Percentiles rank a stretch among this genome's conserved stretches.
phyloP scores from a whole-genome alignment of 2,113 vertebrate species.

The Sitta europaea region DNA sequence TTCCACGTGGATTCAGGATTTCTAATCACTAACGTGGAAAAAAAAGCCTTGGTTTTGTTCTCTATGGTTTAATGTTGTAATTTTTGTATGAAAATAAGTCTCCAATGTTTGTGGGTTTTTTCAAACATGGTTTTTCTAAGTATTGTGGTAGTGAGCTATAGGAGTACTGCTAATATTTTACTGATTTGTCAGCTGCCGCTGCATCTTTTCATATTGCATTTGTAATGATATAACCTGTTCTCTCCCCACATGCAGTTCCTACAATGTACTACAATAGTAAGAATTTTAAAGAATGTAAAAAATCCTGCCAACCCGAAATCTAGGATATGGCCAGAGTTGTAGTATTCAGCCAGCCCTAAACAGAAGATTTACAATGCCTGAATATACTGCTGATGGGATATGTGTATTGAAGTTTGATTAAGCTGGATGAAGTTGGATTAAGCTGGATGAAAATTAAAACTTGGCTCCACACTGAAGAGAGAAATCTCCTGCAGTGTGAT shows the following conservation, averaged over 20 bases:
- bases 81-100: background rate
- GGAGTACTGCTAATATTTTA: background rate
- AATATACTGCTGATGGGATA: conserved; percentile 18
- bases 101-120: background rate
- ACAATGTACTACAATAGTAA: background rate
- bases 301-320: background rate
- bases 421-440: too few species aligned
- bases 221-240: conserved; percentile 4
- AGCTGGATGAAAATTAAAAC: conserved; percentile 67
- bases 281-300: background rate
- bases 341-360: conserved; percentile 7
- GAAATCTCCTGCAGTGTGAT: conserved; percentile 55
- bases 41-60: background rate
- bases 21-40: background rate
- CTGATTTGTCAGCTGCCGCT: background rate
- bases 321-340: background rate
- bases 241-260: background rate
- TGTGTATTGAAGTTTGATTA: conserved; percentile 59
- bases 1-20: background rate
- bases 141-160: background rate
- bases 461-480: conserved; percentile 46
- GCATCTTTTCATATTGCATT: background rate
- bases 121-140: background rate
- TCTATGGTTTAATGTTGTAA: background rate
- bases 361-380: conserved; percentile 19